Conservation (phyloP, 2,797 vertebrate species). For the Champsocephalus gunnari region DNA sequence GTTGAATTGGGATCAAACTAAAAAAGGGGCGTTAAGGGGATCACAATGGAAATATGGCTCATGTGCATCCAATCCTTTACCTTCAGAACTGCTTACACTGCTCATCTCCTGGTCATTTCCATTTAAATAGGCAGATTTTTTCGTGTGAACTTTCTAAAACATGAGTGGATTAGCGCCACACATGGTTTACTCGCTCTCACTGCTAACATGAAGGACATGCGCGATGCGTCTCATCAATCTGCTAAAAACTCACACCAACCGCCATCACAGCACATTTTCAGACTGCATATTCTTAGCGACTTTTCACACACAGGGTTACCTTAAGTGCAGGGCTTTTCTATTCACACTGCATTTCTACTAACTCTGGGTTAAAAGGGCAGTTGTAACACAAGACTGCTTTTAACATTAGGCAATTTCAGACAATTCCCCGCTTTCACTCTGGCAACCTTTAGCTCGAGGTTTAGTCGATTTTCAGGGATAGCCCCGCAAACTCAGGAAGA, state of each 20-base stretch:
- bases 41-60: conserved; percentile 58
- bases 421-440: not conserved
- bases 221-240: conserved; percentile 53
- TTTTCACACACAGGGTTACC: not conserved
- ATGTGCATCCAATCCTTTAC: conserved; percentile 67
- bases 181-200: conserved; percentile 37
- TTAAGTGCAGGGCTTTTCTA: not conserved
- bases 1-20: conserved; percentile 23
- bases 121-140: conserved; percentile 68
- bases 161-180: conserved; percentile 56
- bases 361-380: not conserved
- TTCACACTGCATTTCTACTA: not conserved
- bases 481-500: not conserved
- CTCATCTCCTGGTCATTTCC: conserved; percentile 69
- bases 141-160: conserved; percentile 49
- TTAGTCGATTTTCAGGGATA: not conserved
- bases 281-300: no score
- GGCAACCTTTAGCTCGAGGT: not conserved
- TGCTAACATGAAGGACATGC: conserved; percentile 47
- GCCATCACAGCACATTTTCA: not conserved
- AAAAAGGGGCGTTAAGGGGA: conserved; percentile 34
- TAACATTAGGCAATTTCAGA: not conserved
- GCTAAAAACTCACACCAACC: not conserved
- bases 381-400: not conserved
- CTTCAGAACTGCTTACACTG: conserved; percentile 51